Percentiles rank a stretch among this genome's conserved stretches.
Conservation (phyloP, 2,113 vertebrate species). For the Actenoides lindsayi region DNA sequence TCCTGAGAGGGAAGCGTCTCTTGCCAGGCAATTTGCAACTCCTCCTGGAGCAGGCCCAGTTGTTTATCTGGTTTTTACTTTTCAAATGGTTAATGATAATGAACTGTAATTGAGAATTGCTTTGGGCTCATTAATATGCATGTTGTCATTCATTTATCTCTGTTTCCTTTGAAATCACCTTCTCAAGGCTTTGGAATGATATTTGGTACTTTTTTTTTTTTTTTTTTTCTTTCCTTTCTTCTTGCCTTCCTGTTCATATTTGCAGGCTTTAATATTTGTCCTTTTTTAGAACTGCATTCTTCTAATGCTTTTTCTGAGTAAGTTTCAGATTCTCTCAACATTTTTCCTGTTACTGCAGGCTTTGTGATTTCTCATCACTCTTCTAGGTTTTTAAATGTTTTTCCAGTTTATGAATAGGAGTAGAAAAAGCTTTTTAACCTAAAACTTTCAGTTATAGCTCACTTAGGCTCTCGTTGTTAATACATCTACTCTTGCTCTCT, state of each 20-base stretch:
- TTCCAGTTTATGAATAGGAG: background rate
- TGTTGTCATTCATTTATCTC: conserved; percentile 27
- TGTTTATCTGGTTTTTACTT: conserved; percentile 41
- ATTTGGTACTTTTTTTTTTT: background rate
- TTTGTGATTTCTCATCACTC: background rate
- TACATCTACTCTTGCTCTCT: background rate
- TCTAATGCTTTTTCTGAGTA: background rate
- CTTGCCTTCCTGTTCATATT: background rate
- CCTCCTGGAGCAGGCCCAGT: background rate
- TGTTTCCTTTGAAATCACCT: conserved; percentile 62
- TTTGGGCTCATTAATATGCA: conserved; percentile 40
- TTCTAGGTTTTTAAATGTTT: background rate
- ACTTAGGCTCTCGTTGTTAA: background rate
- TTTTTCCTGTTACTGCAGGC: background rate
- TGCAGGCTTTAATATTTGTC: background rate
- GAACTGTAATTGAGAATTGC: conserved; percentile 45
- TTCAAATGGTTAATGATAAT: conserved; percentile 53
- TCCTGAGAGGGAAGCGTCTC: conserved; percentile 37
- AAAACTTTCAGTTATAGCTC: background rate
- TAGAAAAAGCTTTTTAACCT: background rate
- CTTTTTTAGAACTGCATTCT: background rate
- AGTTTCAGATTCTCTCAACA: background rate
- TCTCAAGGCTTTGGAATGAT: conserved; percentile 1
- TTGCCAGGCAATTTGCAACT: conserved; percentile 33
- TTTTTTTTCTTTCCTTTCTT: background rate